Conservation (phyloP, 2,113 vertebrate species). For the Cyanistes caeruleus region DNA sequence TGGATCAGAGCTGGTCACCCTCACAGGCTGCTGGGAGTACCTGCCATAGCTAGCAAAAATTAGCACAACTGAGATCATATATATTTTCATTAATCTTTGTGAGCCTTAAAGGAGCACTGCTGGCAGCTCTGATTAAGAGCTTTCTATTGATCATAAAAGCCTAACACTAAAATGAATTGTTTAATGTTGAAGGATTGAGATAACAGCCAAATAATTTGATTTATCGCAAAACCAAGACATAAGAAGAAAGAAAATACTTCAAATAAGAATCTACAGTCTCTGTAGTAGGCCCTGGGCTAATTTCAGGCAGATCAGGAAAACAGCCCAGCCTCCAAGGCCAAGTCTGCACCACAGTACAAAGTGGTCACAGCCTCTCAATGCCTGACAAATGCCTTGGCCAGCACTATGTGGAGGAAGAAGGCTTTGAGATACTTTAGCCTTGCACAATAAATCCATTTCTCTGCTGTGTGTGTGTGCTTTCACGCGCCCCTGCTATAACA, state of each 20-base stretch:
- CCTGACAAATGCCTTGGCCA: neutral
- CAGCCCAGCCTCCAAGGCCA: neutral
- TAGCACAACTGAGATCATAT: constrained; percentile 35
- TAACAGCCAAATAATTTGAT: constrained; percentile 62
- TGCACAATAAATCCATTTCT: neutral
- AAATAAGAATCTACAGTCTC: neutral
- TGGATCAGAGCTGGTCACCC: neutral
- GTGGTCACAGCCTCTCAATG: neutral
- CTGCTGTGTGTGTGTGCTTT: neutral
- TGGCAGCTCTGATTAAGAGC: constrained; percentile 60
- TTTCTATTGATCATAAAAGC: constrained; percentile 60
- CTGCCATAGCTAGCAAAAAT: constrained; percentile 27
- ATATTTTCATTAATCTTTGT: constrained; percentile 22
- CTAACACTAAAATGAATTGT: constrained; percentile 13
- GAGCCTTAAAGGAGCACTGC: constrained; percentile 31
- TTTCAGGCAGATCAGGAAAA: neutral
- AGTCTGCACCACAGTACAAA: neutral
- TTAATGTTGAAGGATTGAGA: constrained; percentile 48
- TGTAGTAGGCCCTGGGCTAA: neutral
- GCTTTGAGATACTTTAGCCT: neutral
- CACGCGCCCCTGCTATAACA: neutral
- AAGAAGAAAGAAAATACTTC: constrained; percentile 48
- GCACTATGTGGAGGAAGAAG: neutral
- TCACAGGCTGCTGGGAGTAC: neutral
- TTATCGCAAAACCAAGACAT: neutral